phyloP scores from a whole-genome alignment of 37 sponge, comb jelly and placozoan species.

The Chondrilla cf. caribensis region DNA sequence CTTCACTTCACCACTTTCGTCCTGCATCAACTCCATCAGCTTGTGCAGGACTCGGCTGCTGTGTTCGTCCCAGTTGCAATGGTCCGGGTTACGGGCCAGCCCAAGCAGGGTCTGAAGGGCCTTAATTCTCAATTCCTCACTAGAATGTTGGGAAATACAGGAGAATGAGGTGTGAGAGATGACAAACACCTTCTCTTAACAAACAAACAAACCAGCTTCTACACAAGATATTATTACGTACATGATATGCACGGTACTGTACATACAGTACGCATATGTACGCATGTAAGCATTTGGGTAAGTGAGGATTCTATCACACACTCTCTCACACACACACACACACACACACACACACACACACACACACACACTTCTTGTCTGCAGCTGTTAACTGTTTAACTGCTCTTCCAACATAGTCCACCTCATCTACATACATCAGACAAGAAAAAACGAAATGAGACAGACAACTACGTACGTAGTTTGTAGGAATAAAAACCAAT shows the following conservation, averaged over 20 bases:
- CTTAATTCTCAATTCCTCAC: slow-evolving; percentile 31
- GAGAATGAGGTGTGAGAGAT: too few species aligned
- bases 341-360: too few species aligned
- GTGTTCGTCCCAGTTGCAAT: slow-evolving; percentile 70
- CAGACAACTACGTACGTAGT: too few species aligned
- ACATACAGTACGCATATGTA: too few species aligned
- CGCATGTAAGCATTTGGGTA: too few species aligned
- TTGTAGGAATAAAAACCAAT: too few species aligned
- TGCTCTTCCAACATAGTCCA: slow-evolving; percentile 12
- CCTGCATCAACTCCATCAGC: slow-evolving; percentile 7
- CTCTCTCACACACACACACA: too few species aligned
- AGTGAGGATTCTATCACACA: too few species aligned
- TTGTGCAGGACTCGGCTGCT: slow-evolving; percentile 12
- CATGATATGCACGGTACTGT: too few species aligned
- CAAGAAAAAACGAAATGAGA: too few species aligned
- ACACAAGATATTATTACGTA: too few species aligned
- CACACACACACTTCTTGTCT: slow-evolving; percentile 15
- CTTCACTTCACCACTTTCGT: slow-evolving; percentile 29
- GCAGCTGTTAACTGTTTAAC: slow-evolving; percentile 23
- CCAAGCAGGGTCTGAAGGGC: slow-evolving; percentile 52
- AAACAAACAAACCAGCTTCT: background rate
- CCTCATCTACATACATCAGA: background rate
- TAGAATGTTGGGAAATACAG: too few species aligned
- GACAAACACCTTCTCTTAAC: background rate
- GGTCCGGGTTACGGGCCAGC: slow-evolving; percentile 39